Percentiles rank a stretch among this genome's conserved stretches.
Conservation (phyloP, 1,140 invertebrate species). For the Microplitis mediator region DNA sequence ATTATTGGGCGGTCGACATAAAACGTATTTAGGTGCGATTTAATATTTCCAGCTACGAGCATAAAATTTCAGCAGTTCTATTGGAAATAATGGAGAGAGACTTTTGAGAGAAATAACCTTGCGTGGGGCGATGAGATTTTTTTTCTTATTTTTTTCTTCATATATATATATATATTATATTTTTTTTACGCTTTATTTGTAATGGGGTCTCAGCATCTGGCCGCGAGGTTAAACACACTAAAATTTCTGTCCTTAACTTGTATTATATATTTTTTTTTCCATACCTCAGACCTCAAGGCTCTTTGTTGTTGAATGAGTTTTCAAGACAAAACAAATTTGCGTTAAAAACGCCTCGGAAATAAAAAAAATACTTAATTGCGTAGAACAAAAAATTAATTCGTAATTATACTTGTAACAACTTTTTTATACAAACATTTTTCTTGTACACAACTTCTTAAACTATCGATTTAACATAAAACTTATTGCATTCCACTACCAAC, state of each 20-base stretch:
- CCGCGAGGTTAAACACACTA: neutral
- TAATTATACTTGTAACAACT: no score
- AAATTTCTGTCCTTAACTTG: neutral
- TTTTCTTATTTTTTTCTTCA: neutral
- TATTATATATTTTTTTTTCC: conserved; percentile 3
- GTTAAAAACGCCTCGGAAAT: neutral
- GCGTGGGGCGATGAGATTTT: neutral
- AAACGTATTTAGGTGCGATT: conserved; percentile 56
- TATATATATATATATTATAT: neutral
- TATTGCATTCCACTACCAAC: no score
- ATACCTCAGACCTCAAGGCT: neutral
- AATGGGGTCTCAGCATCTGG: neutral
- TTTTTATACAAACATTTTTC: no score
- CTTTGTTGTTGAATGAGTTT: neutral
- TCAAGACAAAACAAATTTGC: neutral
- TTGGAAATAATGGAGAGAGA: conserved; percentile 17
- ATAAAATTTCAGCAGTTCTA: conserved; percentile 45
- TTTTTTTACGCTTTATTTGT: conserved; percentile 5
- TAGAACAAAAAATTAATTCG: no score
- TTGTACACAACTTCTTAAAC: no score
- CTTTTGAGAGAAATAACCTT: neutral
- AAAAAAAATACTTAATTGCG: no score
- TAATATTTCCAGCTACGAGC: conserved; percentile 57
- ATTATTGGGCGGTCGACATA: conserved; percentile 53
- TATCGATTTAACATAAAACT: no score